phyloP scores from a whole-genome alignment of 2,888 invertebrate genomes.

The Lepidochrysops patricia region DNA sequence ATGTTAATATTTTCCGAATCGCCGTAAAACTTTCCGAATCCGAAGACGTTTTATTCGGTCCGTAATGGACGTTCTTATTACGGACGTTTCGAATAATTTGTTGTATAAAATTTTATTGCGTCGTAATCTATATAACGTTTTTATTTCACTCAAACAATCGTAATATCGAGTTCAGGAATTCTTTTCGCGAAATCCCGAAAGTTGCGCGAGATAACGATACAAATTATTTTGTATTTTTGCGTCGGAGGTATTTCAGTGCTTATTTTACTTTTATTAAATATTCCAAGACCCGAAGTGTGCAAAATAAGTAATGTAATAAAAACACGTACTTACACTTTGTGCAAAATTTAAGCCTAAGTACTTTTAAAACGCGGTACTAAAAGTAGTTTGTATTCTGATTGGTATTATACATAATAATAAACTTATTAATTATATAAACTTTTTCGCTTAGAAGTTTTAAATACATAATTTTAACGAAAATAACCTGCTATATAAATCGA shows the following conservation, averaged over 20 bases:
- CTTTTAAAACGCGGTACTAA: background rate
- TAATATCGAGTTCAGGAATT: background rate
- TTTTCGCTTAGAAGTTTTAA: too few species aligned
- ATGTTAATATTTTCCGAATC: conserved; percentile 12
- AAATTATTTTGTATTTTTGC: background rate
- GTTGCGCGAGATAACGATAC: background rate
- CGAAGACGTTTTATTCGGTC: conserved; percentile 12
- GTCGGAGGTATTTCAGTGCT: background rate
- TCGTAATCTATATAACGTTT: background rate
- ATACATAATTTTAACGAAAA: too few species aligned
- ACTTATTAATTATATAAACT: too few species aligned
- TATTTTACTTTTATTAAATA: background rate
- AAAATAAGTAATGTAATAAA: background rate
- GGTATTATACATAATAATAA: too few species aligned
- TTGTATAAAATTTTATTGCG: background rate
- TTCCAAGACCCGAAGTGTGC: background rate
- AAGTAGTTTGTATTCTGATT: too few species aligned
- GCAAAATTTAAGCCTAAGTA: background rate
- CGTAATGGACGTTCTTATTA: background rate
- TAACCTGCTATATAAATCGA: too few species aligned
- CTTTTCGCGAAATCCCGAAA: background rate
- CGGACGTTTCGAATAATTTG: background rate
- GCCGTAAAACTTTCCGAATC: conserved; percentile 13
- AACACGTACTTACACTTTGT: background rate
- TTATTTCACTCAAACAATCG: conserved; percentile 2